Percentiles rank a stretch among this genome's conserved stretches.
phyloP scores from a whole-genome alignment of 1,140 invertebrate genomes.

The Drosophila serrata region DNA sequence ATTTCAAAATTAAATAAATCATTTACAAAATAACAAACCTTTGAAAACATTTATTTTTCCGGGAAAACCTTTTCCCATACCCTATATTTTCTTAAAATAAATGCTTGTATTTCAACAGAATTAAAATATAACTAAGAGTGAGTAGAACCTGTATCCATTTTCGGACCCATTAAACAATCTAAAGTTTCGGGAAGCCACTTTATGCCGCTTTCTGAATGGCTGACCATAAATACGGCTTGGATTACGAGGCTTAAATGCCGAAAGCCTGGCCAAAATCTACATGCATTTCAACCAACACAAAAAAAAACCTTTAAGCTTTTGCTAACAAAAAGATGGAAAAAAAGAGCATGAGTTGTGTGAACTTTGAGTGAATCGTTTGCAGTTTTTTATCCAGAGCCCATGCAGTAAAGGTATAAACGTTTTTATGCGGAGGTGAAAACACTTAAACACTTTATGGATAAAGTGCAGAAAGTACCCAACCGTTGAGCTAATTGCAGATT shows the following conservation, averaged over 20 bases:
- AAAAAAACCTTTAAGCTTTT: conserved; percentile 28
- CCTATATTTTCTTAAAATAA: background rate
- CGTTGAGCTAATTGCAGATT: conserved; percentile 43
- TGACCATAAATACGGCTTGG: conserved; percentile 40
- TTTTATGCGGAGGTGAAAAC: background rate
- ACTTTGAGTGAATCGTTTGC: conserved; percentile 14
- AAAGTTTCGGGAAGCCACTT: conserved; percentile 15
- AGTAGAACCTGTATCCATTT: background rate
- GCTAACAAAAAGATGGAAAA: background rate
- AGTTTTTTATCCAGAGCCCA: conserved; percentile 12
- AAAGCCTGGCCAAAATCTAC: conserved; percentile 23
- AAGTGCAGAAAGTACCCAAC: conserved; percentile 10
- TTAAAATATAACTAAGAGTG: background rate
- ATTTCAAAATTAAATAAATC: background rate
- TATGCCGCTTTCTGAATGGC: conserved; percentile 10
- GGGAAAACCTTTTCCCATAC: too few relatives aligned
- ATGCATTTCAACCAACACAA: conserved; percentile 3
- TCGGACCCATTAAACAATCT: conserved; percentile 9
- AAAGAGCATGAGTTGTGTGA: conserved; percentile 10
- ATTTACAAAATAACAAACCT: background rate
- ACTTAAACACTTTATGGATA: conserved; percentile 14
- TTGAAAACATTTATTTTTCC: background rate
- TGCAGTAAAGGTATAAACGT: conserved; percentile 2
- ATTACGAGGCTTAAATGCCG: conserved; percentile 29
- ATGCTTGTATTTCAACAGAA: background rate